Conservation (phyloP, 2,797 vertebrate genomes). For the Poeciliopsis paucimaculata region DNA sequence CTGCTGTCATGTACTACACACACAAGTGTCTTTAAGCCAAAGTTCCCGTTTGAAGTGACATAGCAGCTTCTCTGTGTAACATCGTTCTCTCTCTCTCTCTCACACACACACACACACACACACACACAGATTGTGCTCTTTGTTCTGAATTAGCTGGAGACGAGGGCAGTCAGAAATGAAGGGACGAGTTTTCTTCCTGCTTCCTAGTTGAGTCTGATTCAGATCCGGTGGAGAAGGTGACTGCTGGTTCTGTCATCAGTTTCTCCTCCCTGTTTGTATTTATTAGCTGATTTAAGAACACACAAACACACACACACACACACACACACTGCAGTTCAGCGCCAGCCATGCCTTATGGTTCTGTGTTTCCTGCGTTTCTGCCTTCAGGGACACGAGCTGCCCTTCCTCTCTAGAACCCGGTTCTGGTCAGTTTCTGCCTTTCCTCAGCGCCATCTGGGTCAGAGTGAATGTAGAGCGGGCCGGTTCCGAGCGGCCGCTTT, state of each 20-base stretch:
- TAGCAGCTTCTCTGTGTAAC: neutral
- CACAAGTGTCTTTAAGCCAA: neutral
- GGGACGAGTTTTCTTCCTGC: neutral
- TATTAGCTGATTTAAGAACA: conserved; percentile 64
- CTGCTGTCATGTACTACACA: conserved; percentile 12
- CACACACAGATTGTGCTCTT: neutral
- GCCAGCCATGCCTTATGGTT: conserved; percentile 68
- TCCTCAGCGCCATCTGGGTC: conserved; percentile 21
- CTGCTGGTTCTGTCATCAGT: conserved; percentile 83
- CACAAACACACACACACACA: conserved; percentile 11
- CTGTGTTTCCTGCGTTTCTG: conserved; percentile 18
- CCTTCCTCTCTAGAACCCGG: too few relatives aligned
- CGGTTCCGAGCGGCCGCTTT: conserved; percentile 8
- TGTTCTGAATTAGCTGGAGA: conserved; percentile 47
- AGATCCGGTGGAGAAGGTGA: conserved; percentile 56
- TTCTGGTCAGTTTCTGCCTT: neutral
- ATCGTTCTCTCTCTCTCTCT: neutral
- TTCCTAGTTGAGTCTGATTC: conserved; percentile 21
- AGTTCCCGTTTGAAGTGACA: neutral
- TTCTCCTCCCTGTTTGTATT: conserved; percentile 57
- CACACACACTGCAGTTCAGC: conserved; percentile 69
- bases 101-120: too few relatives aligned
- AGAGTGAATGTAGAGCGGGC: conserved; percentile 55
- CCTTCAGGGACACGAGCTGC: too few relatives aligned
- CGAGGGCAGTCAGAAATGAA: conserved; percentile 44